These are phyloP conservation scores for Paratrypauchen microcephalus DNA, from an alignment of 2,797 vertebrate genomes.

Conservation along the genomic window DNA sequence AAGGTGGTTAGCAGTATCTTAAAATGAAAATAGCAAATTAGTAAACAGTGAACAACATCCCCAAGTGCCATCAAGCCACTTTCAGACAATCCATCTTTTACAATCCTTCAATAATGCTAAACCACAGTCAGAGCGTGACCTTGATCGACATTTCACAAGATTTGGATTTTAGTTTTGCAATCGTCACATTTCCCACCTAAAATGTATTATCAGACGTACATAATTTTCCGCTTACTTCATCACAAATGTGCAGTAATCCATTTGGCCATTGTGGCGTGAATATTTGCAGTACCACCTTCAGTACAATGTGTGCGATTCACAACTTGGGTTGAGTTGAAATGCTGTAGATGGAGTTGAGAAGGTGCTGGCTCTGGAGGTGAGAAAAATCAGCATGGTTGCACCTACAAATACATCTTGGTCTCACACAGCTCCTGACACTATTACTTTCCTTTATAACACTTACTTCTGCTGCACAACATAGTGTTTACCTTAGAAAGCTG, in stretches of 20 bases:
- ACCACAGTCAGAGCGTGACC: not conserved
- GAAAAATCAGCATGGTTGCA: constrained; percentile 11
- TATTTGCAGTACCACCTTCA: constrained; percentile 20
- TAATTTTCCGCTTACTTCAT: not conserved
- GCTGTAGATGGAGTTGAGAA: constrained; percentile 13
- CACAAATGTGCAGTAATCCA: constrained; percentile 10
- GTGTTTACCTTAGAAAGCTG: not conserved
- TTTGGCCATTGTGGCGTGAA: constrained; percentile 18
- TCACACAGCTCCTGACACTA: not conserved
- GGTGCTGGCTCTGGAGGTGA: constrained; percentile 3
- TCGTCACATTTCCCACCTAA: not conserved
- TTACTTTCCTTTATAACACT: not conserved
- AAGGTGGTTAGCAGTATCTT: not conserved
- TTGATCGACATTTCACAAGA: not conserved
- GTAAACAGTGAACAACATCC: not conserved
- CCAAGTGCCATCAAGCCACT: not conserved
- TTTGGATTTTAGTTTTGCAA: not conserved
- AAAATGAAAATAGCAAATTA: not conserved
- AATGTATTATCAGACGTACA: constrained; percentile 10
- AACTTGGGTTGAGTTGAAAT: constrained; percentile 22
- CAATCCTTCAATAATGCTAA: not conserved
- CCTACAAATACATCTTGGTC: constrained; percentile 1
- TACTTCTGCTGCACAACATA: not conserved
- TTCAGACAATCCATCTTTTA: not conserved
- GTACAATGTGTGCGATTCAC: constrained; percentile 20